A percentile compares a stretch with the other conserved stretches of the same genome.
Evolutionary conservation across 1,140 invertebrate species (phyloP).

Genomic region (Bombus pascuorum): DNA sequence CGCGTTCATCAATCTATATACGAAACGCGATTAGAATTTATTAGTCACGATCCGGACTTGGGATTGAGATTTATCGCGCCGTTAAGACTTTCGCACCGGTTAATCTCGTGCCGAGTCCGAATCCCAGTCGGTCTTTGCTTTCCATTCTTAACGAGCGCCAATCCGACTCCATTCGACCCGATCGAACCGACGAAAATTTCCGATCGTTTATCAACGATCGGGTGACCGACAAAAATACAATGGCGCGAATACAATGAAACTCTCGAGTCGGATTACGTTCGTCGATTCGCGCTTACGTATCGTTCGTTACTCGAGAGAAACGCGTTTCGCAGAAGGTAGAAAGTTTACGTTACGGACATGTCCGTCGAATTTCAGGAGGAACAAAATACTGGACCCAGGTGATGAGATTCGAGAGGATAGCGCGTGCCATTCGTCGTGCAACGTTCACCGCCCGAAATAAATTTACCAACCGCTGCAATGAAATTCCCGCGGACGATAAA

Average conservation of each 20-base stretch:
- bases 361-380: constrained; percentile 1
- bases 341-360: not conserved
- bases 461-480: constrained; percentile 15
- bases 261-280: too few relatives aligned
- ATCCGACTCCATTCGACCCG: not conserved
- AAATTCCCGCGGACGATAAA: constrained; percentile 45
- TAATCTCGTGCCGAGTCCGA: not conserved
- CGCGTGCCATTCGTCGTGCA: too few relatives aligned
- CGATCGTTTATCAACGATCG: too few relatives aligned
- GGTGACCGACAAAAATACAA: too few relatives aligned
- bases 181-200: not conserved
- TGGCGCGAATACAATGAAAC: too few relatives aligned
- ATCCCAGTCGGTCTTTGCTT: not conserved
- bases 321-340: not conserved
- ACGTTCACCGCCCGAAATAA: constrained; percentile 9
- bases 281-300: not conserved
- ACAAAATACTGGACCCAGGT: not conserved
- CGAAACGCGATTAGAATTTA: constrained; percentile 24
- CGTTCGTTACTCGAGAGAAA: not conserved
- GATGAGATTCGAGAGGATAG: constrained; percentile 10
- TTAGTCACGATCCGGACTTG: not conserved
- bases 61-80: constrained; percentile 20
- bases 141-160: too few relatives aligned
- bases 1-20: not conserved
- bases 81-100: not conserved